Evolutionary conservation across 2,888 invertebrate genomes (phyloP).

Genomic region (Cerastis leucographa): DNA sequence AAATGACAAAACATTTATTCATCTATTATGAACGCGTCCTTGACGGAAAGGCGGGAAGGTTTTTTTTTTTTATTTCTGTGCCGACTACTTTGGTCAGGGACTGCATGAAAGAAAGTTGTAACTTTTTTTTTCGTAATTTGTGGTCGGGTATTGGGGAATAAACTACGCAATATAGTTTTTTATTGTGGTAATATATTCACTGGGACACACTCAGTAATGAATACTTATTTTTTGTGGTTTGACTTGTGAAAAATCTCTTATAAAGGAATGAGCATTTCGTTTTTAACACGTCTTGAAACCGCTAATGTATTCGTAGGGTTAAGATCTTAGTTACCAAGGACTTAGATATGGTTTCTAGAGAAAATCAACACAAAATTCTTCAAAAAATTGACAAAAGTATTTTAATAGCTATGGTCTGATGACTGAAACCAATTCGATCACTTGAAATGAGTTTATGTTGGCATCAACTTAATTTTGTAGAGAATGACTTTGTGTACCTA

Average conservation of each 20-base stretch:
- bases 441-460: not conserved
- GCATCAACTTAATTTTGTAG: too few relatives aligned
- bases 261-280: not conserved
- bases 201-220: conserved; percentile 29
- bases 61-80: conserved; percentile 44
- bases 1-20: conserved; percentile 75
- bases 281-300: not conserved
- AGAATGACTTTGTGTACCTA: too few relatives aligned
- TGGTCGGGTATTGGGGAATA: conserved; percentile 60
- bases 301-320: not conserved
- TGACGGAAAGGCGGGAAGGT: conserved; percentile 56
- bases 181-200: conserved; percentile 49
- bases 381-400: not conserved
- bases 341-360: too few relatives aligned
- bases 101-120: conserved; percentile 68
- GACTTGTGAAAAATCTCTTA: not conserved
- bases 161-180: conserved; percentile 66
- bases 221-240: conserved; percentile 25
- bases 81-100: conserved; percentile 26
- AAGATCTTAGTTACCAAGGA: too few relatives aligned
- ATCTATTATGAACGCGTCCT: conserved; percentile 64
- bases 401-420: not conserved
- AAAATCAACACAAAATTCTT: not conserved
- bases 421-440: not conserved
- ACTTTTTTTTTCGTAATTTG: conserved; percentile 57